These are phyloP conservation scores for Nothocercus julius DNA, from an alignment of 2,113 vertebrate species.

Conservation along the genomic window DNA sequence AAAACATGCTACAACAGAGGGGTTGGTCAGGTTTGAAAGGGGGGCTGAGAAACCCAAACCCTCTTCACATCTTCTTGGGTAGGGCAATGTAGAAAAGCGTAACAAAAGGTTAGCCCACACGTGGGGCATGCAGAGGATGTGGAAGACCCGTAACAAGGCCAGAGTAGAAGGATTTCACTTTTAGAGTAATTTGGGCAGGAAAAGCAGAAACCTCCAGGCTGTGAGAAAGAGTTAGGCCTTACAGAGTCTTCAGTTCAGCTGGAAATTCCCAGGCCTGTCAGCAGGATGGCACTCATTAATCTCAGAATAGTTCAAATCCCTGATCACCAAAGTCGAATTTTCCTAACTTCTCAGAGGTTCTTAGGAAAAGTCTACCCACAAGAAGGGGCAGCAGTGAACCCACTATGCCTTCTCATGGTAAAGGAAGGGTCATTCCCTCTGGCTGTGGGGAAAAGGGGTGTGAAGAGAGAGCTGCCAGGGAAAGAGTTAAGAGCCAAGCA, in stretches of 20 bases:
- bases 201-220: not conserved
- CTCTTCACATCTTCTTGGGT: not conserved
- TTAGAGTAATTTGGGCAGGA: not conserved
- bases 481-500: slow-evolving; percentile 15
- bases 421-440: not conserved
- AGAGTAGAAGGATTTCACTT: not conserved
- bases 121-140: too few relatives aligned
- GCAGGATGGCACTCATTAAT: not conserved
- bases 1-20: fast-evolving
- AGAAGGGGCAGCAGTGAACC: not conserved
- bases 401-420: not conserved
- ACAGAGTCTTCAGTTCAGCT: fast-evolving
- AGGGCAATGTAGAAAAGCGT: not conserved
- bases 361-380: not conserved
- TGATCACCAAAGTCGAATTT: not conserved
- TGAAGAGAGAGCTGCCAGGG: not conserved
- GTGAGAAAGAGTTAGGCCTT: not conserved
- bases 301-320: not conserved
- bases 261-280: not conserved
- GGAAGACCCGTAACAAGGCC: not conserved
- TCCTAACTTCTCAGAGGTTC: not conserved
- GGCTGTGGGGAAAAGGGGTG: not conserved
- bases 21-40: not conserved
- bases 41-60: not conserved
- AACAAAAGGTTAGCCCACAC: not conserved